Percentiles rank a stretch among this genome's conserved stretches.
Conservation (phyloP, 2,888 invertebrate genomes). For the Coenonympha glycerion region DNA sequence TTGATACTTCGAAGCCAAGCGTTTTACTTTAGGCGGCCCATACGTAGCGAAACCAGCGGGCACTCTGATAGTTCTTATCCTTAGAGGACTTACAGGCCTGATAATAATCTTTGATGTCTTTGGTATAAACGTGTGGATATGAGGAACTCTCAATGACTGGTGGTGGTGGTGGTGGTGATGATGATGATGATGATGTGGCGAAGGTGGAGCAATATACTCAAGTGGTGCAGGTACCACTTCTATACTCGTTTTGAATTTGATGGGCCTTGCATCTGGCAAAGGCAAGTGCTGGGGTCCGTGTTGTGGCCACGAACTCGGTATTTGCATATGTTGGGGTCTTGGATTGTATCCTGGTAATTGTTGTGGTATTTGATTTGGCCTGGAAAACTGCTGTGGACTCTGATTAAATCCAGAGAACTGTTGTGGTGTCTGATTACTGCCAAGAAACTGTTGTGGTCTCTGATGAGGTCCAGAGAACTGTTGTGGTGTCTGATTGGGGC, state of each 20-base stretch:
- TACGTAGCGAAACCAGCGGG: conserved; percentile 38
- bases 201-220: conserved; percentile 58
- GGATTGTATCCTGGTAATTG: background rate
- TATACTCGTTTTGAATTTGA: conserved; percentile 56
- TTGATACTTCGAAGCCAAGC: conserved; percentile 32
- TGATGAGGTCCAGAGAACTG: conserved; percentile 20
- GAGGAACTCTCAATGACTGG: conserved; percentile 32
- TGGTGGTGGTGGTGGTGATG: conserved; percentile 29
- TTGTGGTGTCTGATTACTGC: no score
- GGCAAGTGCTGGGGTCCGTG: background rate
- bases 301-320: background rate
- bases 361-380: background rate
- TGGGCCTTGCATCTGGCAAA: conserved; percentile 1
- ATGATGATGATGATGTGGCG: conserved; percentile 44
- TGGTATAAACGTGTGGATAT: conserved; percentile 55
- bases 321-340: conserved; percentile 32
- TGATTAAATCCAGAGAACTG: no score
- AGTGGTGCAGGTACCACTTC: conserved; percentile 64
- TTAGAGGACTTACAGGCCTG: conserved; percentile 43
- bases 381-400: conserved; percentile 2
- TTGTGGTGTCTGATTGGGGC: conserved; percentile 26
- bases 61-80: conserved; percentile 38
- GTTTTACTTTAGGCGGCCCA: conserved; percentile 35
- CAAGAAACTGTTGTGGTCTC: conserved; percentile 5
- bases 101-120: conserved; percentile 52